Evolutionary conservation across 1,140 invertebrate species (phyloP), one percentile per base, ranked within the genome.

Genomic region (Drosophila nigrodunni): DNA sequence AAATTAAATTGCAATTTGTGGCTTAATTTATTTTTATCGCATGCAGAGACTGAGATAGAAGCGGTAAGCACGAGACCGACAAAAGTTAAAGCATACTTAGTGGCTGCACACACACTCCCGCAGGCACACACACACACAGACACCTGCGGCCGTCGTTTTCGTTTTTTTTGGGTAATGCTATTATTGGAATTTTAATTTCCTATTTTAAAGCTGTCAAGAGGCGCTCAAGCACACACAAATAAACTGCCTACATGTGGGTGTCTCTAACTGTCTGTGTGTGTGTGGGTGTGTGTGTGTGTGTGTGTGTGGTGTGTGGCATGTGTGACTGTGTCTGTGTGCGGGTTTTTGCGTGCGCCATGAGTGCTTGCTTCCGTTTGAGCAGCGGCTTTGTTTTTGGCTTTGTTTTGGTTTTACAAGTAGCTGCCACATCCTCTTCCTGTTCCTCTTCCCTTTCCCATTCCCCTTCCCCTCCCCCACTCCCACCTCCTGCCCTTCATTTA

Each of bases 1-100:
- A 91, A 91, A 91, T 91, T 91, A 91, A 91, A 91, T 91, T 91
- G 88, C 88, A 89, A 91, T 91, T 91, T 91, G 88, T 91, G 88
- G 88, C 88, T 91, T 91, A 91, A 91, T 91, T 91, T 90, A 90
- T 90, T 90, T 90, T 88, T 88, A 88, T 88, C 77, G 83, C 80
- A 69, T 61, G 50, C 67, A 30, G 66, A 57, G 54, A 58, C 62
- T 34, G 50, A 54, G 49, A 54, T 49, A 55, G 49, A 65, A 74
- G 60, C 54, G 35, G 57, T 43, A 46, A 72, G 50, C 58, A 60
- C 34, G 50, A 55, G 13, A 64, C 39, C 15, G 21, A 52, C 64
- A 78, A 65, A 71, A 76, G 62, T 79, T 77, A 79, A 69, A 71
- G 57, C 74, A 65, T 78, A 70, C 83, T 87, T 87, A 75, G 80